Base-by-base conservation (phyloP, 2,888 invertebrate genomes). In the Spilarctia lutea region DNA sequence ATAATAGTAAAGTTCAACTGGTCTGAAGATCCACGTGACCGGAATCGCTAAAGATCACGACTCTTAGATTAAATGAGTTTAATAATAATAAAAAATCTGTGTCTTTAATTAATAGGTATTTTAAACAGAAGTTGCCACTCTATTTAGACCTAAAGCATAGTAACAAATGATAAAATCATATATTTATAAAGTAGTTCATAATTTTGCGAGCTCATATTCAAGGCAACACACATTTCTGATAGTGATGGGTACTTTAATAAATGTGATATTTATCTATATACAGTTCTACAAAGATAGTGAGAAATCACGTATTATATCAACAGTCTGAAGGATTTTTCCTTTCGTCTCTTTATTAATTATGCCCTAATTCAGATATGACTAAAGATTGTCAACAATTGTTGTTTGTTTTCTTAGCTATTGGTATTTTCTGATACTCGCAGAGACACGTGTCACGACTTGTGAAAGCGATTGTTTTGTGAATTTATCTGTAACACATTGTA, bases 281-380 rank as follows among this genome's bases (percentile, higher is more conserved):
- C 27, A 60, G 27, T 60, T 70, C 39, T 63, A 71, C 30, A 42
- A 18, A 71, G 63, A 68, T 73, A 60, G 42, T 13, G n/a, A 33
- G 10, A 48, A 48, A 71, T 45, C 39, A 42, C 24, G 27, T 65
- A 48, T 35, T 16, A 56, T 70, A 52, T 73, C 39, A 56, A 30
- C n/a, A 35, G 69, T 70, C 73, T 70, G 69, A 65, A 74, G 69
- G 73, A 33, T 65, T 73, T 70, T 73, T 69, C 72, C 72, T 35
- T 68, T 67, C 20, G 45, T 20, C 8, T 35, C 7, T 71, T 35
- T 63, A 24, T 42, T n/a, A n/a, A 33, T n/a, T 33, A 65, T 63
- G 30, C 8, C 52, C 52, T 56, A 56, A 56, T 56, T 56, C 52
- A 56, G 52, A 56, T 56, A 56, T 56, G n/a, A 10, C n/a, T 63